A percentile compares a stretch with the other conserved stretches of the same genome.
Conservation (phyloP, 2,797 vertebrate species). For the Tragelaphus oryx region DNA sequence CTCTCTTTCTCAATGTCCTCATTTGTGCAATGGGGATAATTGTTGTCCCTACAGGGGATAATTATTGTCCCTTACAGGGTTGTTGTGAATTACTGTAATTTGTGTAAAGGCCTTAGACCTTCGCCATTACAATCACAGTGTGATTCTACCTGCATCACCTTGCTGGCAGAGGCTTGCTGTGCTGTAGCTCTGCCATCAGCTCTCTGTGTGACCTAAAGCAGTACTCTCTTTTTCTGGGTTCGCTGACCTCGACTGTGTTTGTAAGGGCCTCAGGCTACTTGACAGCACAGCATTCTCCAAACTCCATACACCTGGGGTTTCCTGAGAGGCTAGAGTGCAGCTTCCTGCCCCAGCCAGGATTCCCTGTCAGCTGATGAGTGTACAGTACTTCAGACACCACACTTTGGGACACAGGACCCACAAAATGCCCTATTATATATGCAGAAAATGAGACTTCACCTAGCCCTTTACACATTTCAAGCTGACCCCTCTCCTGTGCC, state of each 20-base stretch:
- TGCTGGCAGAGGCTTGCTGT: neutral
- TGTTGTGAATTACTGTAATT: neutral
- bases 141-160: rapidly evolving
- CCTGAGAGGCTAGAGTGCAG: neutral
- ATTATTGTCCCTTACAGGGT: neutral
- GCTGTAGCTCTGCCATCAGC: neutral
- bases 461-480: neutral
- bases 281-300: neutral
- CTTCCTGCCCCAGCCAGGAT: neutral
- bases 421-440: too few relatives aligned
- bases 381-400: neutral
- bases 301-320: rapidly evolving
- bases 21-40: neutral
- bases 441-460: neutral
- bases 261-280: neutral
- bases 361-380: rapidly evolving
- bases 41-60: neutral
- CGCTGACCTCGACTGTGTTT: neutral
- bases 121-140: neutral
- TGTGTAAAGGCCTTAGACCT: neutral
- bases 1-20: neutral
- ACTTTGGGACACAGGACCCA: neutral
- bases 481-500: neutral
- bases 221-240: neutral
- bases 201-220: neutral